Evolutionary conservation across 2,113 vertebrate genomes (phyloP).

Genomic region (Geococcyx californianus): DNA sequence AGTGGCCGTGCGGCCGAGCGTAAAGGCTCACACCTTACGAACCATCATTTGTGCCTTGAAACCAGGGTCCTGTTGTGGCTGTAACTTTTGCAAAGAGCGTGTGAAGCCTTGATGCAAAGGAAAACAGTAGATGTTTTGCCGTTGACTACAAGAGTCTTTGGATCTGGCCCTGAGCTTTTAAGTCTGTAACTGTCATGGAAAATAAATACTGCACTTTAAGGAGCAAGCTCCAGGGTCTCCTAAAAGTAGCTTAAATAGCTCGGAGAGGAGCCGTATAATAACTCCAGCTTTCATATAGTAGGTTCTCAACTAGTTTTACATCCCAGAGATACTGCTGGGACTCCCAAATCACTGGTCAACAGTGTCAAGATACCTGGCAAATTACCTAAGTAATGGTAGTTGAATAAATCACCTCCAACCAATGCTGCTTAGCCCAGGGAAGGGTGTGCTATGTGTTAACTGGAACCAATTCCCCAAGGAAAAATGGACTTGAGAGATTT

Average conservation of each 20-base stretch:
- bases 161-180: conserved; percentile 23
- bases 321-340: conserved; percentile 49
- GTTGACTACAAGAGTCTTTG: neutral
- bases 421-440: conserved; percentile 22
- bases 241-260: conserved; percentile 54
- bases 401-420: conserved; percentile 51
- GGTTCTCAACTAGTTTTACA: conserved; percentile 43
- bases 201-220: conserved; percentile 51
- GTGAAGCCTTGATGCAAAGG: neutral
- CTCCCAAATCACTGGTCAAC: conserved; percentile 58
- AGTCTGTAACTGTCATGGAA: conserved; percentile 46
- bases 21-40: neutral
- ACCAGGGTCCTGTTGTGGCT: neutral
- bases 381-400: conserved; percentile 57
- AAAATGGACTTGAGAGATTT: neutral
- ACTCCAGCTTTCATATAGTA: conserved; percentile 43
- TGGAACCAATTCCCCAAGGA: conserved; percentile 40
- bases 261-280: conserved; percentile 38
- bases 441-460: neutral
- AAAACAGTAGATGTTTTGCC: neutral
- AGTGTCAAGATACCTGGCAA: conserved; percentile 62
- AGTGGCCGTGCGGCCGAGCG: neutral
- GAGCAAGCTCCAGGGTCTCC: conserved; percentile 55
- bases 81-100: neutral
- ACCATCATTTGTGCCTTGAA: neutral